phyloP scores from a whole-genome alignment of 2,888 invertebrate species.

The Dynastes maya region DNA sequence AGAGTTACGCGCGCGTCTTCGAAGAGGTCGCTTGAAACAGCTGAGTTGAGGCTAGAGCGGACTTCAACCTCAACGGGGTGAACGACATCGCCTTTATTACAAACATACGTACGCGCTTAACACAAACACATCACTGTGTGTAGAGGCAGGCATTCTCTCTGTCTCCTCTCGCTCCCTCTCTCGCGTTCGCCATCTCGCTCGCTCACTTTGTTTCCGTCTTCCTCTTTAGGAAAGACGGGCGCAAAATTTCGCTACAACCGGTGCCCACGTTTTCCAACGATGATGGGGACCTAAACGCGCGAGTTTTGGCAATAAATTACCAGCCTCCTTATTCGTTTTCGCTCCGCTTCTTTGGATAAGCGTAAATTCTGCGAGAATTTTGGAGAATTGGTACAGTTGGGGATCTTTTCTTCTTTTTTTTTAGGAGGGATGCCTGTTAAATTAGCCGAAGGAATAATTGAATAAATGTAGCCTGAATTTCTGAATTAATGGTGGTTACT shows the following conservation, averaged over 20 bases:
- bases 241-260: conserved; percentile 22
- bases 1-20: conserved; percentile 54
- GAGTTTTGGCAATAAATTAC: conserved; percentile 4
- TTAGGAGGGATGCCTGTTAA: too few species aligned
- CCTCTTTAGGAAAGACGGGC: conserved; percentile 3
- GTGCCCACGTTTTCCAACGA: conserved; percentile 11
- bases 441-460: too few species aligned
- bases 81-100: conserved; percentile 60
- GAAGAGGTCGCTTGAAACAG: conserved; percentile 59
- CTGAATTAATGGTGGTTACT: too few species aligned
- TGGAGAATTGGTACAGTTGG: too few species aligned
- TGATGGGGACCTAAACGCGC: background rate
- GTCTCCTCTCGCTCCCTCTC: conserved; percentile 35
- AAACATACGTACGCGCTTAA: conserved; percentile 36
- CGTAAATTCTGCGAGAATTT: too few species aligned
- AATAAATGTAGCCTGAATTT: too few species aligned
- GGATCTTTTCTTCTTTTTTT: too few species aligned
- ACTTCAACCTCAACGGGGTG: conserved; percentile 66
- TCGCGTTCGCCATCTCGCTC: conserved; percentile 44
- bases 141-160: conserved; percentile 37
- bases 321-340: background rate
- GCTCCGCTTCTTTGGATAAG: background rate
- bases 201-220: conserved; percentile 32
- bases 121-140: conserved; percentile 44
- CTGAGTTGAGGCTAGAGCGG: conserved; percentile 62